Evolutionary conservation across 2,797 vertebrate genomes (phyloP).

Genomic region (Rhynchonycteris naso): DNA sequence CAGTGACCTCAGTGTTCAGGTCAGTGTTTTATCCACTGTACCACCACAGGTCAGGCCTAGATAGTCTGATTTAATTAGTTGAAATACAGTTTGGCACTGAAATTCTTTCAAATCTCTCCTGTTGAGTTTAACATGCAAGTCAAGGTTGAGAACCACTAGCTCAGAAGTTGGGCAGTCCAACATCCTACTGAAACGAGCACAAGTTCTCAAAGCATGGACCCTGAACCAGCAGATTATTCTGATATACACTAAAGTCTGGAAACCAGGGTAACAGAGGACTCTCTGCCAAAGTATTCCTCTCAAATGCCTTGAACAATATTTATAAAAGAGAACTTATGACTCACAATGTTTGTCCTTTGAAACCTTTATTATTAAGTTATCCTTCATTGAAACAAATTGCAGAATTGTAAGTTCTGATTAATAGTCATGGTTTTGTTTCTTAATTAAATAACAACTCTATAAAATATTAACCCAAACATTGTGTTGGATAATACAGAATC

Average conservation of each 20-base stretch:
- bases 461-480: not conserved
- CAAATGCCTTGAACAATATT: not conserved
- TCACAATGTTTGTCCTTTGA: not conserved
- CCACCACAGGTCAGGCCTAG: not conserved
- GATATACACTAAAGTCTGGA: not conserved
- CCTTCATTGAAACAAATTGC: not conserved
- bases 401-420: not conserved
- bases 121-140: not conserved
- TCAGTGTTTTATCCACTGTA: too few relatives aligned
- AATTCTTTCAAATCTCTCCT: not conserved
- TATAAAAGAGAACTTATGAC: not conserved
- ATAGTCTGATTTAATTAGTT: not conserved
- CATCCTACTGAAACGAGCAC: not conserved
- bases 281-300: not conserved
- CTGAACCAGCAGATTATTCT: not conserved
- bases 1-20: too few relatives aligned
- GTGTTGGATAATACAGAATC: constrained; percentile 18
- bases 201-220: not conserved
- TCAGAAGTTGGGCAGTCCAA: not conserved
- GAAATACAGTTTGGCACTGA: not conserved
- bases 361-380: not conserved
- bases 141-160: not conserved
- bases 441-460: constrained; percentile 1
- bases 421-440: not conserved
- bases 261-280: not conserved